Base-by-base conservation (phyloP, 2,797 vertebrate species). In the Calcarius lapponicus region DNA sequence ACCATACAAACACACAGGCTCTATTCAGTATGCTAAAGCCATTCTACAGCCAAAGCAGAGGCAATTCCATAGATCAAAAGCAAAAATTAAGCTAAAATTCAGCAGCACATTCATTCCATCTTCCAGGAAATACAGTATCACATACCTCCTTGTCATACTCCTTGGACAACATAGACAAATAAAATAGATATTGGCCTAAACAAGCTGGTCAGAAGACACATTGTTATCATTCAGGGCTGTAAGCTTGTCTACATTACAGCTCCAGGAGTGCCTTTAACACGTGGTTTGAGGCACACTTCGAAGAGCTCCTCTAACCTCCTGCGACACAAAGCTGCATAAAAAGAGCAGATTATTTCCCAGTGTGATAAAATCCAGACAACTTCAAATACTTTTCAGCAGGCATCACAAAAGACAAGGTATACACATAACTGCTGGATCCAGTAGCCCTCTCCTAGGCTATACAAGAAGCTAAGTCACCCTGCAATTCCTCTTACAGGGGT, bases 151-250 rank as follows among this genome's bases (percentile, higher is more conserved):
- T 92, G 56, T 96, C 94, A 96, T 64, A 95, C 9, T 97, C 94
- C 95, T 96, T 82, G 86, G 90, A 81, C 80, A 96, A 92, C 95
- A 94, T 61, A 93, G 78, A 85, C 84, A 96, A 95, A 96, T 91
- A 95, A 97, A 97, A 96, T 64, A 96, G 69, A 95, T 64, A 88
- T 86, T 61, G 91, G 88, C 95, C 95, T 95, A 92, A 96, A 92
- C 72, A 85, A 91, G 71, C 45, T 92, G 69, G 47, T 95, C 91
- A 91, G 64, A 92, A 87, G 75, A 97, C 12, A 94, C 36, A 87
- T 21, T 28, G 51, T 92, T 85, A 95, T 42, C 62, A 93, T 57
- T 88, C 53, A 80, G 71, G 67, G 47, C 71, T 83, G 48, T 54
- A 88, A 83, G 29, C 12, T 65, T 82, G 54, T 50, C 66, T 92